Conservation (phyloP, 2,888 invertebrate species). For the Micoletzkya japonica region DNA sequence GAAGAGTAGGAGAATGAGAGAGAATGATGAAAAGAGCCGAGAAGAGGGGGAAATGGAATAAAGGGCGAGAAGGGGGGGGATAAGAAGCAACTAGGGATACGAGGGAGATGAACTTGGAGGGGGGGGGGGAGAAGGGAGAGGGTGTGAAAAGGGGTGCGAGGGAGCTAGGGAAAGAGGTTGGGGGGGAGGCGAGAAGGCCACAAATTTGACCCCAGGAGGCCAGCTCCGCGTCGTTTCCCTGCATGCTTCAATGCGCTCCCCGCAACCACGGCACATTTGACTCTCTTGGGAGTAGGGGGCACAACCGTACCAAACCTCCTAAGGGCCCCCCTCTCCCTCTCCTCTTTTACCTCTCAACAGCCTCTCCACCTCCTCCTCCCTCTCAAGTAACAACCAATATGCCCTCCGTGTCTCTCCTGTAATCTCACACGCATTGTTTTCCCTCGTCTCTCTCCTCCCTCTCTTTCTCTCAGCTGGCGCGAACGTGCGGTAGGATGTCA, state of each 20-base stretch:
- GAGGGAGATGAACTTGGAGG: neutral
- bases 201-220: too few species aligned
- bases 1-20: neutral
- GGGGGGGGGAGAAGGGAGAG: neutral
- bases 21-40: neutral
- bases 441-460: too few species aligned
- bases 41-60: neutral
- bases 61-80: neutral
- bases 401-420: too few species aligned
- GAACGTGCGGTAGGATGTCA: too few species aligned
- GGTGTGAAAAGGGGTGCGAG: neutral
- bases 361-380: neutral
- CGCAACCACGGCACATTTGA: too few species aligned
- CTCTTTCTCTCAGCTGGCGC: too few species aligned
- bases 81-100: neutral
- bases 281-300: too few species aligned
- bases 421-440: too few species aligned
- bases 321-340: neutral
- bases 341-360: neutral
- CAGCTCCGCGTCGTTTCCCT: too few species aligned
- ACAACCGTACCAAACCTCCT: too few species aligned
- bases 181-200: neutral
- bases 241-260: too few species aligned
- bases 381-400: too few species aligned
- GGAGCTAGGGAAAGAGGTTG: neutral